These are phyloP conservation scores for Callipepla squamata DNA, from an alignment of 2,113 vertebrate genomes.

Conservation along the genomic window DNA sequence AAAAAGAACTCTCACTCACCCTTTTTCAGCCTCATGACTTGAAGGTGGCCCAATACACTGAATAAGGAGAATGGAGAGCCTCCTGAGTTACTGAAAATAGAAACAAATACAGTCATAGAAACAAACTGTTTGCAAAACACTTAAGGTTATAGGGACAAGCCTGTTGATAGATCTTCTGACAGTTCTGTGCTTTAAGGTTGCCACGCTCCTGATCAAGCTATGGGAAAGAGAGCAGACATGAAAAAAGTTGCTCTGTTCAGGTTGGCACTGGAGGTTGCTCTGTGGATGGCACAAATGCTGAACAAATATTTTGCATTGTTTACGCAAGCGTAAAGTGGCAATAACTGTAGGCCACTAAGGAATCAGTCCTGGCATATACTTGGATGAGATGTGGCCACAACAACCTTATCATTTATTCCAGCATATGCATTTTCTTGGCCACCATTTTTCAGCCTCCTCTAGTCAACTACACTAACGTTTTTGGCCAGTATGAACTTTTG, in stretches of 20 bases:
- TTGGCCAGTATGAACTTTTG: background rate
- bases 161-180: background rate
- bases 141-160: background rate
- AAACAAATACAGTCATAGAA: background rate
- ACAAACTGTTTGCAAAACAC: background rate
- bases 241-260: background rate
- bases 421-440: slow-evolving; percentile 15
- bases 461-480: slow-evolving; percentile 7
- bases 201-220: background rate
- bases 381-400: background rate
- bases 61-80: background rate
- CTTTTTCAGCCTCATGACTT: background rate
- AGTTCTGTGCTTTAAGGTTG: background rate
- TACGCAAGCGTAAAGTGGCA: slow-evolving; percentile 16
- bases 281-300: background rate
- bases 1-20: background rate
- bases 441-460: slow-evolving; percentile 2
- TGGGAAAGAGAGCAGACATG: background rate
- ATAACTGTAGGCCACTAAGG: background rate
- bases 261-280: background rate
- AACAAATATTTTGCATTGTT: background rate
- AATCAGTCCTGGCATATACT: background rate
- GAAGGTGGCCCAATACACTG: background rate
- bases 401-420: background rate
- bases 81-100: background rate